Evolutionary conservation across 2,888 invertebrate species (phyloP).

Genomic region (Drosophila leonis): DNA sequence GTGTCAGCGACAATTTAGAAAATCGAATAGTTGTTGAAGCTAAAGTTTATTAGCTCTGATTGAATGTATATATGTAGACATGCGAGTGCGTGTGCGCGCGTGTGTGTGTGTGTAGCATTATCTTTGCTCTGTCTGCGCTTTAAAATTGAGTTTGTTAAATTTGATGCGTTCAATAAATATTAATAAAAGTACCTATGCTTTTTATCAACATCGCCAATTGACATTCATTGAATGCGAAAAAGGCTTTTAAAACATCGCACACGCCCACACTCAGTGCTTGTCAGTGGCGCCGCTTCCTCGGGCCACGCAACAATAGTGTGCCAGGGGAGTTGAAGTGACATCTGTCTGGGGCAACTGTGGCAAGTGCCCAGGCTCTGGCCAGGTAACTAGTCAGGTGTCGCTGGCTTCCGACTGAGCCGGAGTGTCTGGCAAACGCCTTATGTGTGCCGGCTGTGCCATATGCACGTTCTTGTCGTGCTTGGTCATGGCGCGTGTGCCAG

Average conservation of each 20-base stretch:
- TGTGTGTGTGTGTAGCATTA: constrained; percentile 2
- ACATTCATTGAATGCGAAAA: constrained; percentile 56
- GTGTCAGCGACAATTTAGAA: constrained; percentile 20
- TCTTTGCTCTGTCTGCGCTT: constrained; percentile 2
- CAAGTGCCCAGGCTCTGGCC: constrained; percentile 6
- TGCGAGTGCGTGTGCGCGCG: neutral
- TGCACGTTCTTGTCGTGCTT: constrained; percentile 10
- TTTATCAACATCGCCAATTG: constrained; percentile 21
- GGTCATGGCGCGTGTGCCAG: constrained; percentile 60
- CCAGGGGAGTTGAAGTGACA: constrained; percentile 52
- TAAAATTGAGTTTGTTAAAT: constrained; percentile 48
- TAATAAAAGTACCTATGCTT: constrained; percentile 7
- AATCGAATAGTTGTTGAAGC: constrained; percentile 9
- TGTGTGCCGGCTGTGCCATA: neutral
- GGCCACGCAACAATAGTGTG: constrained; percentile 12
- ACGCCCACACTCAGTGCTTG: neutral
- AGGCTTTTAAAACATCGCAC: constrained; percentile 47
- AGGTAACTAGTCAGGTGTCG: constrained; percentile 38
- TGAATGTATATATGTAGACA: neutral
- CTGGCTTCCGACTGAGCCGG: constrained; percentile 13
- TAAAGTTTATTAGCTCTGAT: constrained; percentile 18
- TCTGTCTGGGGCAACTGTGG: constrained; percentile 47
- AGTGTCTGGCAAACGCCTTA: neutral
- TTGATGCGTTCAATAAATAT: constrained; percentile 42
- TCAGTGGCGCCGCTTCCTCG: neutral